Conservation (phyloP, 2,113 vertebrate species). For the Muscicapa adusta region DNA sequence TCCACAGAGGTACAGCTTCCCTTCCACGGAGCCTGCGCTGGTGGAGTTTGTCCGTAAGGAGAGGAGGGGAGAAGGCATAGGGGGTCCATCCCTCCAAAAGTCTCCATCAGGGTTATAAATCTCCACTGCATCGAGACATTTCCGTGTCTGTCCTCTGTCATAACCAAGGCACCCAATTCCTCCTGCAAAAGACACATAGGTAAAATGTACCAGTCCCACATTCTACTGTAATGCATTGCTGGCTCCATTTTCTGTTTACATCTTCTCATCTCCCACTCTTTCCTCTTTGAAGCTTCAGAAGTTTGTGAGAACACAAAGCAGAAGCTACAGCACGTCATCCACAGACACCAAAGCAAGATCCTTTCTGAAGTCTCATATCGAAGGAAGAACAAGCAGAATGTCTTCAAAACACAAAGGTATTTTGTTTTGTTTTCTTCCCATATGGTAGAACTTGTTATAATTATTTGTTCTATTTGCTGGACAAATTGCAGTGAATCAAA, state of each 20-base stretch:
- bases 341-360: neutral
- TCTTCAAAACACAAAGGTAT: constrained; percentile 37
- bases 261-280: neutral
- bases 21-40: constrained; percentile 84
- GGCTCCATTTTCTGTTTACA: neutral
- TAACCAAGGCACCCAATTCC: constrained; percentile 90
- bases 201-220: neutral
- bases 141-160: constrained; percentile 90
- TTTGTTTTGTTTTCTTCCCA: neutral
- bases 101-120: constrained; percentile 91
- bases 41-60: constrained; percentile 83
- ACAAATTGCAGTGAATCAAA: neutral
- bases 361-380: neutral
- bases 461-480: neutral
- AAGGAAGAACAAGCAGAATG: constrained; percentile 2
- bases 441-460: neutral
- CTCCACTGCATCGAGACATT: constrained; percentile 88
- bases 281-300: neutral
- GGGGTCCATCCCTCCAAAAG: constrained; percentile 89
- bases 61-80: constrained; percentile 85
- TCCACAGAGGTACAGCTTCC: constrained; percentile 92
- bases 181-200: constrained; percentile 66
- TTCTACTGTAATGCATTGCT: neutral
- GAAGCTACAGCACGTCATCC: neutral
- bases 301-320: neutral